Percentiles rank a stretch among this genome's conserved stretches.
These are phyloP conservation scores for Drosophila pseudoobscura DNA, from an alignment of 1,140 invertebrate genomes.

Conservation along the genomic window DNA sequence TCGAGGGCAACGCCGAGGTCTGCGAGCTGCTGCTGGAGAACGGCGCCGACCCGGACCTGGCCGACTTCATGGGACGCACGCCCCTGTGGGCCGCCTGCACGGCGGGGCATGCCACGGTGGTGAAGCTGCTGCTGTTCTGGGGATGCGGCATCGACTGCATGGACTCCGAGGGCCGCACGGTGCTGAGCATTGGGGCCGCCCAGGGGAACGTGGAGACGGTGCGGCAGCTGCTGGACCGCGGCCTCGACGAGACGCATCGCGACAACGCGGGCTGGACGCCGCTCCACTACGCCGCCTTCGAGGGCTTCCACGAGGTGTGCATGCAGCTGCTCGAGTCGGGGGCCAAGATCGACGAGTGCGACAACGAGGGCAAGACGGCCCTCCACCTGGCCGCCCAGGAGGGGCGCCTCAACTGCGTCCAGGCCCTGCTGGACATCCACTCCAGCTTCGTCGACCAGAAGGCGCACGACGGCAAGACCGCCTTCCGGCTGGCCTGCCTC, in stretches of 20 bases:
- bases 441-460: slow-evolving; percentile 89
- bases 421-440: slow-evolving; percentile 77
- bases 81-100: slow-evolving; percentile 93
- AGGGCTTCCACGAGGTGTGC: slow-evolving; percentile 94
- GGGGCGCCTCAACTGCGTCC: slow-evolving; percentile 85
- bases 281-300: slow-evolving; percentile 95
- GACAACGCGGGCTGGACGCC: slow-evolving; percentile 97
- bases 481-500: slow-evolving; percentile 88
- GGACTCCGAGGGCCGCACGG: slow-evolving; percentile 95
- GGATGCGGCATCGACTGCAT: slow-evolving; percentile 95
- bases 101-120: slow-evolving; percentile 92
- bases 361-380: slow-evolving; percentile 97
- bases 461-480: slow-evolving; percentile 97
- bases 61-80: slow-evolving; percentile 90
- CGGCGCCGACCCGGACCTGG: slow-evolving; percentile 93
- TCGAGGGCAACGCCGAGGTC: slow-evolving; percentile 92
- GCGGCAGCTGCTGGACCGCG: slow-evolving; percentile 93
- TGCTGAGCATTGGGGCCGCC: slow-evolving; percentile 92
- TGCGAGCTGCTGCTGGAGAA: slow-evolving; percentile 93
- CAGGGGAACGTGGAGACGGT: slow-evolving; percentile 94
- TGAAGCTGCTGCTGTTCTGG: slow-evolving; percentile 93
- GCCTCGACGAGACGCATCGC: slow-evolving; percentile 94
- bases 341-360: slow-evolving; percentile 94
- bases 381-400: slow-evolving; percentile 95
- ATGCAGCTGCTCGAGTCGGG: slow-evolving; percentile 95